A percentile compares a stretch with the other conserved stretches of the same genome.
Conservation (phyloP, 2,113 vertebrate genomes). For the Lutjanus erythropterus region DNA sequence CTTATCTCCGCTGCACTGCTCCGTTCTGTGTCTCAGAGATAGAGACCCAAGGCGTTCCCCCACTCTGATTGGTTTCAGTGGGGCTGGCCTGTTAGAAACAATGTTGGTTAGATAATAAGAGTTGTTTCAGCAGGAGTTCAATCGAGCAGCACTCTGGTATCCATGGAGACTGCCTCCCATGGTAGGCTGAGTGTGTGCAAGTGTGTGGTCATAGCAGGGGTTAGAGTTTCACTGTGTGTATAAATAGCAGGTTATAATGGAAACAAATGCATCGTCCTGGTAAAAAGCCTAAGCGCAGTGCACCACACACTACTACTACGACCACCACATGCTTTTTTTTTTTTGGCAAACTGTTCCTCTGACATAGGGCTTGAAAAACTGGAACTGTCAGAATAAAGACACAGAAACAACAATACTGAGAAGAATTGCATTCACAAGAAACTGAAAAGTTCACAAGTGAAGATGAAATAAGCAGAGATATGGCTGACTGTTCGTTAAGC, state of each 20-base stretch:
- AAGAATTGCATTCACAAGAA: not conserved
- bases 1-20: slow-evolving; percentile 31
- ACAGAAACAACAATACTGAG: not conserved
- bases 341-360: not conserved
- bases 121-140: slow-evolving; percentile 37
- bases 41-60: slow-evolving; percentile 3
- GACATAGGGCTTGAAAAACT: not conserved
- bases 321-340: slow-evolving; percentile 3
- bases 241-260: slow-evolving; percentile 70
- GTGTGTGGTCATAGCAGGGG: slow-evolving; percentile 50
- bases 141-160: slow-evolving; percentile 57
- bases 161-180: slow-evolving; percentile 70
- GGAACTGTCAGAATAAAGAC: not conserved
- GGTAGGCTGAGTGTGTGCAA: slow-evolving; percentile 45
- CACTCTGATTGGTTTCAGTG: slow-evolving; percentile 38
- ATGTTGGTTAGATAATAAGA: slow-evolving; percentile 42
- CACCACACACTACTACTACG: not conserved
- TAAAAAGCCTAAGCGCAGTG: slow-evolving; percentile 31
- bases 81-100: slow-evolving; percentile 25
- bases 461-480: not conserved
- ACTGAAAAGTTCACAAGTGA: too few relatives aligned
- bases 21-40: slow-evolving; percentile 5
- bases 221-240: slow-evolving; percentile 62
- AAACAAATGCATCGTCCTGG: slow-evolving; percentile 47
- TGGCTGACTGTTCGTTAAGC: not conserved